These are phyloP conservation scores for Megalonaias nervosa DNA, from an alignment of 1,140 invertebrate species.

Conservation along the genomic window DNA sequence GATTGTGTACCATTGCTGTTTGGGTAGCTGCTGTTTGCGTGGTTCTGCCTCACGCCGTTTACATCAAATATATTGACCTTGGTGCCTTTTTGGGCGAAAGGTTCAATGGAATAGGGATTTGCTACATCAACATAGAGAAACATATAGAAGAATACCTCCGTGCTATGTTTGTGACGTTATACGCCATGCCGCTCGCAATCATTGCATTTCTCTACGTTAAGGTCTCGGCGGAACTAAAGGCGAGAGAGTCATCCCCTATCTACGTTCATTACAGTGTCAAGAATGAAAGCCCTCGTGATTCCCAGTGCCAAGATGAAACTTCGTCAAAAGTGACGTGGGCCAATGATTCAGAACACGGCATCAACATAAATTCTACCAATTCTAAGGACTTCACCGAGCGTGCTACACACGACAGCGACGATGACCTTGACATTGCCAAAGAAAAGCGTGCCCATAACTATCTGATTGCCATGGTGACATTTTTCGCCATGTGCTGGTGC, in stretches of 20 bases:
- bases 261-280: slow-evolving; percentile 59
- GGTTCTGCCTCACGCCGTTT: slow-evolving; percentile 82
- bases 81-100: slow-evolving; percentile 72
- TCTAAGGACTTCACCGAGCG: slow-evolving; percentile 37
- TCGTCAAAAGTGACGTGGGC: slow-evolving; percentile 34
- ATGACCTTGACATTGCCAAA: slow-evolving; percentile 77
- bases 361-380: slow-evolving; percentile 14
- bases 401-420: slow-evolving; percentile 72
- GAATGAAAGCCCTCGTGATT: slow-evolving; percentile 18
- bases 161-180: slow-evolving; percentile 74
- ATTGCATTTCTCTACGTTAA: slow-evolving; percentile 78
- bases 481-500: slow-evolving; percentile 79
- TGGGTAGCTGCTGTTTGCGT: slow-evolving; percentile 82
- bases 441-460: slow-evolving; percentile 81
- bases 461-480: slow-evolving; percentile 78
- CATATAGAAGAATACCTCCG: slow-evolving; percentile 71
- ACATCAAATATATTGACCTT: slow-evolving; percentile 81
- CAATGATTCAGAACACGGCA: slow-evolving; percentile 19
- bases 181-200: slow-evolving; percentile 78
- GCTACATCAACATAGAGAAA: slow-evolving; percentile 66
- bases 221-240: slow-evolving; percentile 77
- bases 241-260: slow-evolving; percentile 73
- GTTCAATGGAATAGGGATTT: slow-evolving; percentile 67
- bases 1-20: slow-evolving; percentile 79
- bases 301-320: slow-evolving; percentile 15